A percentile compares a stretch with the other conserved stretches of the same genome.
These are phyloP conservation scores for Procavia capensis DNA, from an alignment of 2,113 vertebrate genomes.

Conservation along the genomic window DNA sequence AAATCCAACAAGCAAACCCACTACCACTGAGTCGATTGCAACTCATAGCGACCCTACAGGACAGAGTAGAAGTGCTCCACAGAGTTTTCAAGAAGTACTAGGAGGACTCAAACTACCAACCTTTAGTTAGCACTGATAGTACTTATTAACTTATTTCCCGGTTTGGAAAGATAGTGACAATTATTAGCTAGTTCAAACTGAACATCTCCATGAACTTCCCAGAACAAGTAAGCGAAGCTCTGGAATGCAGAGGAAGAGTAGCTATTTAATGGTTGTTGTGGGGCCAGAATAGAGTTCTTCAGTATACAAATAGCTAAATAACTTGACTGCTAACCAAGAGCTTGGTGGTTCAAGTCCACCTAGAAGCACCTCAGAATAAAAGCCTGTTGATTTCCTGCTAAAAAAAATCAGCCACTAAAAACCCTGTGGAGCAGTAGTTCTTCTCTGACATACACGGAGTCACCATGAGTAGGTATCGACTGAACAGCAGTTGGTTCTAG, in stretches of 20 bases:
- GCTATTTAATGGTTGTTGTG: neutral
- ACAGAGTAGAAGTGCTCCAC: too few species aligned
- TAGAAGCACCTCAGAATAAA: neutral
- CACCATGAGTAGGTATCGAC: neutral
- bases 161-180: neutral
- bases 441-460: neutral
- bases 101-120: too few species aligned
- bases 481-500: neutral
- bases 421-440: neutral
- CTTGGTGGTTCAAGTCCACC: neutral
- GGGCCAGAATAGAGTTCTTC: neutral
- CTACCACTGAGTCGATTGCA: too few species aligned
- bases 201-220: neutral
- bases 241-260: neutral
- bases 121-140: too few species aligned
- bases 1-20: neutral
- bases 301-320: neutral
- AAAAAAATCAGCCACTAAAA: neutral
- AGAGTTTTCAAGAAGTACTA: too few species aligned
- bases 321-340: neutral
- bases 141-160: too few species aligned
- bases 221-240: constrained; percentile 6
- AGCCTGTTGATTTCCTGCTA: neutral
- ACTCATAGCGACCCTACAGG: too few species aligned
- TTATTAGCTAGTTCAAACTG: constrained; percentile 9